Conservation (phyloP, 2,888 invertebrate genomes). For the Drepana falcataria region DNA sequence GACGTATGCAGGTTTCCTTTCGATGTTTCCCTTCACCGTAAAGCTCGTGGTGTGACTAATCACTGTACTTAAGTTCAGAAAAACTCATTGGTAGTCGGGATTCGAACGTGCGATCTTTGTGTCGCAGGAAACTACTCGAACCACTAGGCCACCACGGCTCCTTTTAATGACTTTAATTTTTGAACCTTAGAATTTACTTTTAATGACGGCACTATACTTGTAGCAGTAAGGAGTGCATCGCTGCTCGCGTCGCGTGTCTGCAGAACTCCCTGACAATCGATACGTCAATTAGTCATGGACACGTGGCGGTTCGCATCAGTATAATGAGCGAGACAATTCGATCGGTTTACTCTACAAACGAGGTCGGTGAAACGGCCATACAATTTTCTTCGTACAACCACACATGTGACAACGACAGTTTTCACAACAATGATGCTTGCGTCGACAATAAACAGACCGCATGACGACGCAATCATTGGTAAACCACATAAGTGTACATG, state of each 20-base stretch:
- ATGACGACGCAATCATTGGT: conserved; percentile 27
- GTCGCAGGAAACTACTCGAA: no score
- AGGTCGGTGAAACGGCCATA: conserved; percentile 40
- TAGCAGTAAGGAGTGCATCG: conserved; percentile 3
- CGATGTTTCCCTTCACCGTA: no score
- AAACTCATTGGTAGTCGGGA: no score
- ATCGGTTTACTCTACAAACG: conserved; percentile 31
- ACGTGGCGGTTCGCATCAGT: conserved; percentile 50
- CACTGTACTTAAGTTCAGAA: no score
- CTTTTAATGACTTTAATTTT: no score
- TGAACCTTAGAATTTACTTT: no score
- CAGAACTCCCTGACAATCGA: conserved; percentile 10
- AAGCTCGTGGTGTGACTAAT: no score
- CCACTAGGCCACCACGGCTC: no score
- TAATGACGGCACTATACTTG: no score
- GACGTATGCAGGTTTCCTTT: no score
- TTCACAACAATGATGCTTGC: conserved; percentile 39
- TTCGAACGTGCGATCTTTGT: no score
- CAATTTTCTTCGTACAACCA: conserved; percentile 29
- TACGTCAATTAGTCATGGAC: conserved; percentile 50
- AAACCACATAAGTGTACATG: conserved; percentile 24
- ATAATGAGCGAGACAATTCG: conserved; percentile 38
- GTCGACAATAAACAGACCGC: conserved; percentile 37
- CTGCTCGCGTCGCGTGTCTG: conserved; percentile 3
- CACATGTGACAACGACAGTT: conserved; percentile 16